Evolutionary conservation across 1,140 invertebrate genomes (phyloP).

Genomic region (Campoletis sonorensis): DNA sequence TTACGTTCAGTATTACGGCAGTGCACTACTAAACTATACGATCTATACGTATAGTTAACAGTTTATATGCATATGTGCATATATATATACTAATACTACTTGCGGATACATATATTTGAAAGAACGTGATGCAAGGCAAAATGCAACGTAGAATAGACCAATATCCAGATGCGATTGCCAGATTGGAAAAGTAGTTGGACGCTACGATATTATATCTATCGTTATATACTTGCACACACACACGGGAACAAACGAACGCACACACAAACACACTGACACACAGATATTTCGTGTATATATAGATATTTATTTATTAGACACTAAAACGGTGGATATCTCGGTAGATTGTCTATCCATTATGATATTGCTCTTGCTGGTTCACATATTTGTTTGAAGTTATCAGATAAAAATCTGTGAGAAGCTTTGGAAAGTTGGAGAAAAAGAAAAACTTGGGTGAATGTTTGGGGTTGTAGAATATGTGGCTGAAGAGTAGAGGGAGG

Average conservation of each 20-base stretch:
- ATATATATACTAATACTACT: neutral
- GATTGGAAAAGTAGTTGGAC: constrained; percentile 16
- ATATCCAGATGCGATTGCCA: constrained; percentile 19
- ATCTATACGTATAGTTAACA: neutral
- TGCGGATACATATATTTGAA: neutral
- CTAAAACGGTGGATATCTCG: neutral
- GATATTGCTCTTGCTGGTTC: constrained; percentile 11
- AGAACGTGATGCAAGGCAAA: neutral
- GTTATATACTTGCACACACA: too few relatives aligned
- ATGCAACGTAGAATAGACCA: neutral
- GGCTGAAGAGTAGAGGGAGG: neutral
- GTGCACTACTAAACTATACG: neutral
- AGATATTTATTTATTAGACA: neutral
- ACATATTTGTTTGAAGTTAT: neutral
- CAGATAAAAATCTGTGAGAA: neutral
- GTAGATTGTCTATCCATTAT: constrained; percentile 12
- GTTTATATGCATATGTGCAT: neutral
- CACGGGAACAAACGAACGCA: too few relatives aligned
- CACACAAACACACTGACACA: too few relatives aligned
- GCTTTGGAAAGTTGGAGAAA: neutral
- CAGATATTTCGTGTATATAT: neutral
- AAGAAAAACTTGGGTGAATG: neutral
- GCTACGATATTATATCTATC: neutral
- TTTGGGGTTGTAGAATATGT: neutral
- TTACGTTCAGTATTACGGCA: neutral